Evolutionary conservation across 1,140 invertebrate species (phyloP), one percentile per base, ranked within the genome.

Genomic region (Bombus sylvicola): DNA sequence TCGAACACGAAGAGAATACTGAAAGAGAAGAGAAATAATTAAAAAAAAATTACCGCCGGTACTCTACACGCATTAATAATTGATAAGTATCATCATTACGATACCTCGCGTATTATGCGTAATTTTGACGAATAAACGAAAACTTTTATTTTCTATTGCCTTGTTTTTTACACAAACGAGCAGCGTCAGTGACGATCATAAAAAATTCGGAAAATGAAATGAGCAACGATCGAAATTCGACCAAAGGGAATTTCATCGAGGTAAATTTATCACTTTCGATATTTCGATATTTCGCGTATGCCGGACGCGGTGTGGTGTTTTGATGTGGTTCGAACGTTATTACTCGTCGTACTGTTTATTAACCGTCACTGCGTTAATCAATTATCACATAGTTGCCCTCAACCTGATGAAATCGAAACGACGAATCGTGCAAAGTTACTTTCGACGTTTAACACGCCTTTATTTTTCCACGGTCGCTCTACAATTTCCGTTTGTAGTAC

Each of bases 191-290:
- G 22, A 25, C n/a, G 31, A 75, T 25, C 73, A 22, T 28, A 12
- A 47, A 68, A 57, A 78, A 62, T 84, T 59, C 12, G 34, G 34
- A 53, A 53, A 68, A 77, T 83, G 69, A 77, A 75, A 77, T 12
- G 31, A 31, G 22, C 22, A 22, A n/a, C 4, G 37, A 25, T 37
- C 39, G 39, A 59, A 71, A 47, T 28, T n/a, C 3, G 25, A 22
- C 13, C 34, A 43, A 28, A 71, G 15, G 22, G 31, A 18, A 31
- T 66, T 53, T 62, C n/a, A 22, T 43, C 31, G 15, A 18, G 15
- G 57, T 41, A 28, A 41, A 53, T 76, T 37, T 22, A 22, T n/a
- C n/a, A 22, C 37, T 15, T 41, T n/a, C 28, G 22, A n/a, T 13
- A 53, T 69, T 81, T 71, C 66, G 10, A 47, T 47, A 53, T 53